Conservation (phyloP, 2,113 vertebrate genomes). For the Gracilinanus agilis region DNA sequence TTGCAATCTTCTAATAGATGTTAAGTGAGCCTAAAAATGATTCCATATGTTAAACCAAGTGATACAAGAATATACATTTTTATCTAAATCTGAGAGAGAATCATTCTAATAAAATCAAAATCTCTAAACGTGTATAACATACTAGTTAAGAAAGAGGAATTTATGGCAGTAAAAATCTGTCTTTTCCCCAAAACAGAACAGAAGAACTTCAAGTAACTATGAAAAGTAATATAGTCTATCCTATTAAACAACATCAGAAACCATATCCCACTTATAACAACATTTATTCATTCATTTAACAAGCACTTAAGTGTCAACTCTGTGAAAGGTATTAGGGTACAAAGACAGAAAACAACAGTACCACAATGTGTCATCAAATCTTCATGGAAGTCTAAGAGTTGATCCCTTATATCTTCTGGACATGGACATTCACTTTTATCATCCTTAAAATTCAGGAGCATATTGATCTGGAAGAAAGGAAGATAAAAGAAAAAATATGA, state of each 20-base stretch:
- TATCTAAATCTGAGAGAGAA: not conserved
- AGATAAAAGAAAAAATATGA: slow-evolving; percentile 3
- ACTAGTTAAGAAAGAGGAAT: not conserved
- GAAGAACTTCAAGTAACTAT: not conserved
- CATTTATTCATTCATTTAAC: not conserved
- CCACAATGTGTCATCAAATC: slow-evolving; percentile 98
- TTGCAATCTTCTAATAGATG: not conserved
- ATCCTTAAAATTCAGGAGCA: slow-evolving; percentile 97
- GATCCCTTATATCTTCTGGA: slow-evolving; percentile 92
- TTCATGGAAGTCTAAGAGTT: slow-evolving; percentile 95
- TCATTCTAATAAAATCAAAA: slow-evolving; percentile 35
- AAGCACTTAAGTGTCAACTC: not conserved
- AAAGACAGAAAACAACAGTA: slow-evolving; percentile 68
- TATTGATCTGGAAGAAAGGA: slow-evolving; percentile 91
- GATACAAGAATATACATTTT: not conserved
- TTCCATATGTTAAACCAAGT: slow-evolving; percentile 15
- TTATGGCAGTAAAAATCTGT: not conserved
- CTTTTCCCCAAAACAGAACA: not conserved
- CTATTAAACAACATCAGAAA: not conserved
- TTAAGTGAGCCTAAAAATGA: not conserved
- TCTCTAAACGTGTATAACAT: not conserved
- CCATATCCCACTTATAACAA: not conserved
- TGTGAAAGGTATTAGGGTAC: rapidly evolving
- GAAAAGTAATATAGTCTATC: not conserved
- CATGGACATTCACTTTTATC: slow-evolving; percentile 96